Evolutionary conservation across 1,140 invertebrate genomes (phyloP).

Genomic region (Pseudobourletiella spinata): DNA sequence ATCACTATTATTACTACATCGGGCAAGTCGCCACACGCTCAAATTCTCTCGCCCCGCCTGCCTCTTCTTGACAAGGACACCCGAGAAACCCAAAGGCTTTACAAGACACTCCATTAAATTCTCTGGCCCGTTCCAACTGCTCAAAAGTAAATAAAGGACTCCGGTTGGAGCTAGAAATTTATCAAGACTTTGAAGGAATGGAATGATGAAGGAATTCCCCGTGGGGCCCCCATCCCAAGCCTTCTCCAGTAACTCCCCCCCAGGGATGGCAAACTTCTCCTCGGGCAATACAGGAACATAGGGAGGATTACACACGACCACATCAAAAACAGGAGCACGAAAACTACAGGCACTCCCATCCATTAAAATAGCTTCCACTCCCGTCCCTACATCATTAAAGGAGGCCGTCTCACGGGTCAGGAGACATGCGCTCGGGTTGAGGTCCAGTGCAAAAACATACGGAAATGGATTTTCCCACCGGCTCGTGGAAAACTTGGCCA

Average conservation of each 20-base stretch:
- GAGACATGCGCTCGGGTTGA: conserved; percentile 67
- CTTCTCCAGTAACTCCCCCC: conserved; percentile 41
- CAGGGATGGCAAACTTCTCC: conserved; percentile 52
- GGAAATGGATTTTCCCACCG: conserved; percentile 26
- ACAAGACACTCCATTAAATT: conserved; percentile 57
- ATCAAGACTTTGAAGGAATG: conserved; percentile 57
- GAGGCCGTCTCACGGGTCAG: conserved; percentile 56
- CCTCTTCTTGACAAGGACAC: conserved; percentile 54
- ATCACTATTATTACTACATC: no score
- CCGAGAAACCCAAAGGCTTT: conserved; percentile 49
- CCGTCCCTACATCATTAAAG: conserved; percentile 49
- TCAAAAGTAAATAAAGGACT: conserved; percentile 71
- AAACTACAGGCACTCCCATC: conserved; percentile 45
- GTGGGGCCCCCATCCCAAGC: conserved; percentile 76
- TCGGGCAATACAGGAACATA: conserved; percentile 79
- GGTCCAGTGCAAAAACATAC: conserved; percentile 64
- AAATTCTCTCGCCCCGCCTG: conserved; percentile 62
- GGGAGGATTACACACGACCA: conserved; percentile 94
- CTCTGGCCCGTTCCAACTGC: conserved; percentile 74
- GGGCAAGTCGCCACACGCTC: conserved; percentile 51
- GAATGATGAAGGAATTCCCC: conserved; percentile 71
- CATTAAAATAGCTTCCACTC: conserved; percentile 58
- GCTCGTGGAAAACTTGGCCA: conserved; percentile 50
- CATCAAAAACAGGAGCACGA: conserved; percentile 53
- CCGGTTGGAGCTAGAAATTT: conserved; percentile 59